Percentiles rank a stretch among this genome's conserved stretches.
phyloP scores from a whole-genome alignment of 2,797 vertebrate species.

The Pseudochromis fuscus region DNA sequence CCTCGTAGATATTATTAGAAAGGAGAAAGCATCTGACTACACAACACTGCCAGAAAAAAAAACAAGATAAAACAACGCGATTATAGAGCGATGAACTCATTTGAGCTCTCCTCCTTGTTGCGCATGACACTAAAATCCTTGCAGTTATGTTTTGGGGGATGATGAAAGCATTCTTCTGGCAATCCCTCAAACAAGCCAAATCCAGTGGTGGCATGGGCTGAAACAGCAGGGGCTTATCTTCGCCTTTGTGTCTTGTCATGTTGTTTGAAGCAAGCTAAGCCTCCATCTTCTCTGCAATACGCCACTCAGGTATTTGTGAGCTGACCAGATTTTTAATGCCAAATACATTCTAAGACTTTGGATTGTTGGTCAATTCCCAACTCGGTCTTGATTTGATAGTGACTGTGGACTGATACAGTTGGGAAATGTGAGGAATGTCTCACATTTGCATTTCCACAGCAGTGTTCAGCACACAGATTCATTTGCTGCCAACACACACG shows the following conservation, averaged over 20 bases:
- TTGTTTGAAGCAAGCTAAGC: conserved; percentile 78
- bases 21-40: conserved; percentile 11
- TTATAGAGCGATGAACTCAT: conserved; percentile 64
- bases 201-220: conserved; percentile 74
- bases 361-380: conserved; percentile 72
- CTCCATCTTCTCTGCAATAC: conserved; percentile 68
- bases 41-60: conserved; percentile 14
- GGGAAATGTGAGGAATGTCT: conserved; percentile 67
- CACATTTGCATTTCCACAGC: conserved; percentile 57
- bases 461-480: conserved; percentile 44
- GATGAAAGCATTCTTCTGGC: conserved; percentile 88
- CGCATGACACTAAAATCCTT: conserved; percentile 66
- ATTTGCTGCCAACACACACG: conserved; percentile 36
- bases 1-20: conserved; percentile 24
- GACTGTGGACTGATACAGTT: conserved; percentile 41
- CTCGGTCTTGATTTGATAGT: conserved; percentile 51
- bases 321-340: conserved; percentile 59
- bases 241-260: conserved; percentile 75
- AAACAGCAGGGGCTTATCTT: conserved; percentile 81
- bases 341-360: conserved; percentile 66
- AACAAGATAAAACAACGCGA: conserved; percentile 16
- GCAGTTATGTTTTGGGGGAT: conserved; percentile 74
- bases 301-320: conserved; percentile 78
- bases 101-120: conserved; percentile 49
- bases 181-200: conserved; percentile 79